Percentiles rank a stretch among this genome's conserved stretches.
Evolutionary conservation across 2,888 invertebrate species (phyloP).

Genomic region (Myopa testacea): DNA sequence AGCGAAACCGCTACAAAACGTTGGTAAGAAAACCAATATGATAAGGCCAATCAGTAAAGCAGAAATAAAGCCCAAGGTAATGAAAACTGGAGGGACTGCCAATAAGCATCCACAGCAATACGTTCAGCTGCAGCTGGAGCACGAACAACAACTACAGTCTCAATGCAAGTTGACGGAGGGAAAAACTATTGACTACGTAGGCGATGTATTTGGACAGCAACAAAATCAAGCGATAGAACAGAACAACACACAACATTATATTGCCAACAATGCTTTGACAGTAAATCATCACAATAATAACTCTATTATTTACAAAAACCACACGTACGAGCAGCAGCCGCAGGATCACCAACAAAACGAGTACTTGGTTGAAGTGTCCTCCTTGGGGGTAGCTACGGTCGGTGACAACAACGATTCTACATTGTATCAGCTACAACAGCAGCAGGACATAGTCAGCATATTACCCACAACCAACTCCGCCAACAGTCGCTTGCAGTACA

Average conservation of each 20-base stretch:
- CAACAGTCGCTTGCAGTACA: slow-evolving; percentile 53
- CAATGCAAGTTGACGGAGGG: slow-evolving; percentile 24
- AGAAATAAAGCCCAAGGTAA: slow-evolving; percentile 62
- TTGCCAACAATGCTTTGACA: not conserved
- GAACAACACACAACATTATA: slow-evolving; percentile 15
- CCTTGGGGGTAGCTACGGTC: not conserved
- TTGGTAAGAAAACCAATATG: slow-evolving; percentile 50
- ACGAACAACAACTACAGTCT: slow-evolving; percentile 42
- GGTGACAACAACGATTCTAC: slow-evolving; percentile 2
- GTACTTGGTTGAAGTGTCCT: slow-evolving; percentile 6
- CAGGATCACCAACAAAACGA: slow-evolving; percentile 22
- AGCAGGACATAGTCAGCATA: slow-evolving; percentile 25
- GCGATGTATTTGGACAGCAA: not conserved
- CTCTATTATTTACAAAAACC: not conserved
- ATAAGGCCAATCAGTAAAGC: slow-evolving; percentile 62
- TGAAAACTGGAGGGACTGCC: slow-evolving; percentile 49
- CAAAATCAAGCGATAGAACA: slow-evolving; percentile 43
- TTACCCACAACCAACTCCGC: slow-evolving; percentile 27
- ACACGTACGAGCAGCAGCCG: not conserved
- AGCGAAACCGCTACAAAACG: slow-evolving; percentile 48
- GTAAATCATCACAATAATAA: slow-evolving; percentile 39
- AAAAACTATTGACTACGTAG: not conserved
- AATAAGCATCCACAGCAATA: slow-evolving; percentile 37
- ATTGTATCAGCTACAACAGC: slow-evolving; percentile 29
- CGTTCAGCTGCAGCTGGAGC: slow-evolving; percentile 37